phyloP scores from a whole-genome alignment of 2,888 invertebrate species.

The Amiota communis region DNA sequence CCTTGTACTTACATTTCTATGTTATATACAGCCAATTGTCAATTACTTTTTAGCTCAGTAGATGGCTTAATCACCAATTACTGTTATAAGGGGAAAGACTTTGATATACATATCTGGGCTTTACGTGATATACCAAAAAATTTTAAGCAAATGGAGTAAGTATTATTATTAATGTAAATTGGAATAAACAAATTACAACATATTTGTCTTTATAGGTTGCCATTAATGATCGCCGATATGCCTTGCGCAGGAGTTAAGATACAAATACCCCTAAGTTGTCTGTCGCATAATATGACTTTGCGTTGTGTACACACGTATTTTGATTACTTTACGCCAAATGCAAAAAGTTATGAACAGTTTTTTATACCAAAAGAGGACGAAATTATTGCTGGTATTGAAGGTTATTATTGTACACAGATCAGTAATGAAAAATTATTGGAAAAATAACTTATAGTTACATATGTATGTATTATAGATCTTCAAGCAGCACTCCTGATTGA shows the following conservation, averaged over 20 bases:
- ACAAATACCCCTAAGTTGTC: conserved; percentile 58
- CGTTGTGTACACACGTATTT: conserved; percentile 61
- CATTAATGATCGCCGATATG: conserved; percentile 54
- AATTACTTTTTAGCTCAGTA: conserved; percentile 44
- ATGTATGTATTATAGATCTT: conserved; percentile 41
- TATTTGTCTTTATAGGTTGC: conserved; percentile 46
- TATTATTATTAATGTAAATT: conserved; percentile 13
- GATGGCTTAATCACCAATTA: conserved; percentile 57
- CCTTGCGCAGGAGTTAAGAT: conserved; percentile 41
- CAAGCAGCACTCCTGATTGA: conserved; percentile 55
- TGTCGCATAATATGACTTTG: conserved; percentile 60
- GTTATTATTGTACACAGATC: conserved; percentile 23
- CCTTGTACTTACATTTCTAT: too few species aligned
- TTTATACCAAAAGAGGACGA: conserved; percentile 31
- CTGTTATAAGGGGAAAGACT: conserved; percentile 50
- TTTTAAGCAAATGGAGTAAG: conserved; percentile 57
- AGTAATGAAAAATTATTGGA: too few species aligned
- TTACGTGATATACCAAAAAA: conserved; percentile 63
- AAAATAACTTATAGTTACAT: too few species aligned
- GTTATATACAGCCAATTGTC: too few species aligned
- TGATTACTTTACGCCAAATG: conserved; percentile 60
- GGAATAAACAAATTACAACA: neutral
- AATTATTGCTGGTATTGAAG: conserved; percentile 47
- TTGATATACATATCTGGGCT: conserved; percentile 65
- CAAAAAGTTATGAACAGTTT: conserved; percentile 51